A percentile compares a stretch with the other conserved stretches of the same genome.
phyloP scores from a whole-genome alignment of 2,113 vertebrate genomes.

The Saccopteryx bilineata region DNA sequence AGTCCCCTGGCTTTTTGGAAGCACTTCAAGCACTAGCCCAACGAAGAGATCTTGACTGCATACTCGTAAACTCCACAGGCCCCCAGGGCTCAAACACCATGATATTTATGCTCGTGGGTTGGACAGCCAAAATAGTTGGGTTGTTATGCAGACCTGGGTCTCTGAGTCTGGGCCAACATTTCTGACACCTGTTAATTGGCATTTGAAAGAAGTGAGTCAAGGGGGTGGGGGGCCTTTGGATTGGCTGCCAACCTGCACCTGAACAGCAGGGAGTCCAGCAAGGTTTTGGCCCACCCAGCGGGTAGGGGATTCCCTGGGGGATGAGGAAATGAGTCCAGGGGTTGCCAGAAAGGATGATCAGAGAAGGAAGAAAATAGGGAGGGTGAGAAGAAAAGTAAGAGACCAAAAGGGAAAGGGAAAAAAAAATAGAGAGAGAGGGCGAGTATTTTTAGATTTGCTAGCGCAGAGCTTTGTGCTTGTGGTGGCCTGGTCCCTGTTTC shows the following conservation, averaged over 20 bases:
- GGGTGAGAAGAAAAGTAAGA: constrained; percentile 67
- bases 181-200: constrained; percentile 91
- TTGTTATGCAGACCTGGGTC: constrained; percentile 86
- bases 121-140: constrained; percentile 87
- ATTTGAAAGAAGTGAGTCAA: constrained; percentile 87
- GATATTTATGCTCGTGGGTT: constrained; percentile 88
- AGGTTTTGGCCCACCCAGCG: neutral
- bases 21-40: constrained; percentile 91
- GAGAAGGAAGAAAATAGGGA: constrained; percentile 66
- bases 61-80: constrained; percentile 91
- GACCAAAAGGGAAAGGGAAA: constrained; percentile 53
- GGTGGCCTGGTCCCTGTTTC: neutral
- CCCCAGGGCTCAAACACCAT: constrained; percentile 89
- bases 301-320: neutral
- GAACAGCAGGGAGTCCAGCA: neutral
- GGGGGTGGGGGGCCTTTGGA: constrained; percentile 47
- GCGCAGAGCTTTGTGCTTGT: constrained; percentile 38
- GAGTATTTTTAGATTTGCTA: constrained; percentile 80
- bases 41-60: constrained; percentile 90
- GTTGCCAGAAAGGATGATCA: constrained; percentile 39
- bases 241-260: constrained; percentile 74
- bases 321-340: neutral
- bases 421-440: constrained; percentile 18
- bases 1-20: constrained; percentile 89
- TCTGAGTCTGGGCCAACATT: constrained; percentile 83